These are phyloP conservation scores for Metridium senile DNA, from an alignment of 92 coral and sea anemone genomes.

Conservation along the genomic window DNA sequence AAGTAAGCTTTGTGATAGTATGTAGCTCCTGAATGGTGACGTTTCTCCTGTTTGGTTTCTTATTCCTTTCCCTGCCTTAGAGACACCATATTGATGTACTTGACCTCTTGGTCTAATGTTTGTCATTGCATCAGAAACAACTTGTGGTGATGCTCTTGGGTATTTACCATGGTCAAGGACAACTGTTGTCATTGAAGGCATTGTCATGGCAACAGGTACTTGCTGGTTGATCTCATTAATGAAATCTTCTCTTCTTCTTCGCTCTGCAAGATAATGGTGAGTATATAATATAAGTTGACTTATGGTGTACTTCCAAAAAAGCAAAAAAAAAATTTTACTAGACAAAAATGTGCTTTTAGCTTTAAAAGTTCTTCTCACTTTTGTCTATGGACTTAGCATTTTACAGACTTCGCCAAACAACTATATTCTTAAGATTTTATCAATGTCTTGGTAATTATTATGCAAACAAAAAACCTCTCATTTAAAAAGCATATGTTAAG, in stretches of 20 bases:
- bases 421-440: too few relatives aligned
- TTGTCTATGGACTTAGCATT: too few relatives aligned
- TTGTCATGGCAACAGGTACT: conserved; percentile 14
- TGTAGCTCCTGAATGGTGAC: conserved; percentile 88
- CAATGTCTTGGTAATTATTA: too few relatives aligned
- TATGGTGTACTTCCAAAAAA: too few relatives aligned
- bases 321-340: too few relatives aligned
- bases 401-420: too few relatives aligned
- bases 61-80: conserved; percentile 5
- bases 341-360: too few relatives aligned
- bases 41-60: conserved; percentile 43
- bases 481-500: too few relatives aligned
- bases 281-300: too few relatives aligned
- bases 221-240: background rate
- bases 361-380: too few relatives aligned
- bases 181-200: conserved; percentile 28
- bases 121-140: conserved; percentile 30
- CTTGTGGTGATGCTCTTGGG: background rate
- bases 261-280: conserved; percentile 37
- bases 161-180: conserved; percentile 21
- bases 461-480: too few relatives aligned
- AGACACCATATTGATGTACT: conserved; percentile 1
- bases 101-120: conserved; percentile 52
- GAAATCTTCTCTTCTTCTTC: conserved; percentile 35
- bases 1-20: conserved; percentile 63